A percentile compares a stretch with the other conserved stretches of the same genome.
phyloP scores from a whole-genome alignment of 2,888 invertebrate species.

The Campoplex capitator region DNA sequence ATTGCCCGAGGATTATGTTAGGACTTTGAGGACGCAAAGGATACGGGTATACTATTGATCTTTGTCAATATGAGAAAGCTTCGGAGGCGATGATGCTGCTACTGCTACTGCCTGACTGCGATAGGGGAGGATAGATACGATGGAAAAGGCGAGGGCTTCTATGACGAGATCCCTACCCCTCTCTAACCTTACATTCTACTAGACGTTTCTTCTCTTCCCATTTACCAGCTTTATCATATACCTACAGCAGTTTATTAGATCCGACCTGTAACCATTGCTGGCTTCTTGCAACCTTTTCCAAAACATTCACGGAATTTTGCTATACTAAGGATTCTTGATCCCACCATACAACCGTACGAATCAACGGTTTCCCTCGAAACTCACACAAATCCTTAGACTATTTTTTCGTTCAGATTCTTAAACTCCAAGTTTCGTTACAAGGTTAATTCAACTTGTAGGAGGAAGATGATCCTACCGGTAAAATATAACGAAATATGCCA shows the following conservation, averaged over 20 bases:
- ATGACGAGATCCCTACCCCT: conserved; percentile 28
- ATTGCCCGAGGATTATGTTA: conserved; percentile 78
- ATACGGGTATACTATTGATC: conserved; percentile 77
- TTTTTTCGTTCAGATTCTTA: background rate
- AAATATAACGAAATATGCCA: background rate
- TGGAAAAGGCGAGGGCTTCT: conserved; percentile 34
- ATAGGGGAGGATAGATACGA: conserved; percentile 55
- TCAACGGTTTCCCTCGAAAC: conserved; percentile 35
- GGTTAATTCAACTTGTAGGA: background rate
- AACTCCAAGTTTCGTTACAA: background rate
- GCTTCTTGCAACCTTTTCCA: conserved; percentile 44
- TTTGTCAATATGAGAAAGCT: conserved; percentile 76
- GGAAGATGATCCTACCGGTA: background rate
- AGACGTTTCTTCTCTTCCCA: conserved; percentile 47
- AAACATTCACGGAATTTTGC: conserved; percentile 35
- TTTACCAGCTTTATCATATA: conserved; percentile 15
- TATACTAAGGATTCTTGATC: conserved; percentile 23
- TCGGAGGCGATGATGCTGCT: conserved; percentile 59
- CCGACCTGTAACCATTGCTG: conserved; percentile 66
- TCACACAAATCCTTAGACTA: background rate
- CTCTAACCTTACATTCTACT: conserved; percentile 15
- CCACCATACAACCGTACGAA: conserved; percentile 1
- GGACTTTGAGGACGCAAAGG: conserved; percentile 63
- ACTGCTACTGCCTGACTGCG: conserved; percentile 47
- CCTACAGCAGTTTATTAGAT: conserved; percentile 73